These are phyloP conservation scores for Drosophila acutilabella DNA, from an alignment of 2,888 invertebrate species.

Conservation along the genomic window DNA sequence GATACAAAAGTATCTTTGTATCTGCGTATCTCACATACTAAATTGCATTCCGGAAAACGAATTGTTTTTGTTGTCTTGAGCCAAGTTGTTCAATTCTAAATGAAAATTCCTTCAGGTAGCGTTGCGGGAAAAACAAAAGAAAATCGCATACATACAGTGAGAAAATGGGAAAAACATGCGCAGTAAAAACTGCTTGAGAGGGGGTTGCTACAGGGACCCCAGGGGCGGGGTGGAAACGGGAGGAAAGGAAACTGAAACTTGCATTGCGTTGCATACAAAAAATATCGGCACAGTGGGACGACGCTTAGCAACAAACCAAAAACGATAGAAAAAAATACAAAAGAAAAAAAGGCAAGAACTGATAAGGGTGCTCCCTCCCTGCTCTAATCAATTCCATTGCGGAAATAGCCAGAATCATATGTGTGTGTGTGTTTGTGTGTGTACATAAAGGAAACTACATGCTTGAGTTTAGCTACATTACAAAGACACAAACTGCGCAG, in stretches of 20 bases:
- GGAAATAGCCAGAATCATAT: constrained; percentile 46
- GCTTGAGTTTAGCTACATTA: constrained; percentile 43
- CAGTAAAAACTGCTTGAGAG: constrained; percentile 34
- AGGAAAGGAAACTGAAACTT: constrained; percentile 4
- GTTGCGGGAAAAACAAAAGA: constrained; percentile 54
- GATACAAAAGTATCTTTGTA: constrained; percentile 3
- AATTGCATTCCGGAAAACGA: too few relatives aligned
- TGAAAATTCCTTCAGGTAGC: constrained; percentile 72
- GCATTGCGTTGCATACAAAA: constrained; percentile 15
- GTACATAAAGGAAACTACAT: constrained; percentile 24
- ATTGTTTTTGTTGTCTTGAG: neutral
- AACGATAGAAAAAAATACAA: constrained; percentile 18
- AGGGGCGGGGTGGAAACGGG: constrained; percentile 22
- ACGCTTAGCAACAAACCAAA: constrained; percentile 29
- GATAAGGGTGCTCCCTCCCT: constrained; percentile 42
- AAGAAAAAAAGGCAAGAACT: constrained; percentile 29
- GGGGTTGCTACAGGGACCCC: constrained; percentile 19
- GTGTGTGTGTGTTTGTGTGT: constrained; percentile 5
- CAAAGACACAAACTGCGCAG: constrained; percentile 66
- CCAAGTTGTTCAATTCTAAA: constrained; percentile 58
- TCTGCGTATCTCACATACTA: neutral
- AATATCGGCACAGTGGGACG: constrained; percentile 30
- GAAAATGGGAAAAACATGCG: constrained; percentile 53
- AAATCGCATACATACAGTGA: constrained; percentile 34
- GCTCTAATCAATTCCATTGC: constrained; percentile 61